A percentile compares a stretch with the other conserved stretches of the same genome.
phyloP scores from a whole-genome alignment of 2,113 vertebrate species.

The Amphilophus citrinellus region DNA sequence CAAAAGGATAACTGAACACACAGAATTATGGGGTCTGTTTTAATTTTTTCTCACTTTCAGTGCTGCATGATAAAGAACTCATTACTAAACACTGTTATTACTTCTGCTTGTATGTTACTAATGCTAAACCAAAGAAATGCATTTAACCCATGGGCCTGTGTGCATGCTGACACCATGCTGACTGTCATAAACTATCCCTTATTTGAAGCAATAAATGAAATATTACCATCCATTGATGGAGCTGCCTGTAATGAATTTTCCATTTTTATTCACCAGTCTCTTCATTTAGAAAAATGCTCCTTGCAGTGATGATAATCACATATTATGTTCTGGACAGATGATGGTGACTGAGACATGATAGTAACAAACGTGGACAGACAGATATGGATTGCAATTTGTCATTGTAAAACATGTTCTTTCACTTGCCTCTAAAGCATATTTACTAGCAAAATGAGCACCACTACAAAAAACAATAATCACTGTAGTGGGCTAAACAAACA shows the following conservation, averaged over 20 bases:
- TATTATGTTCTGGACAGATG: conserved; percentile 25
- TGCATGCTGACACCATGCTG: background rate
- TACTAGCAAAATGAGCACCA: background rate
- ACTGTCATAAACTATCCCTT: conserved; percentile 2
- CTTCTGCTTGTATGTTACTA: background rate
- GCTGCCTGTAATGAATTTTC: conserved; percentile 17
- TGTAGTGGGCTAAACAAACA: background rate
- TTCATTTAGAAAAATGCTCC: conserved; percentile 36
- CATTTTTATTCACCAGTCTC: conserved; percentile 31
- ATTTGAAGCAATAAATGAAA: conserved; percentile 26
- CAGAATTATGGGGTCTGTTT: background rate
- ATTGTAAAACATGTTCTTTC: background rate
- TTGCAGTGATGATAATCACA: conserved; percentile 25
- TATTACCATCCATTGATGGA: conserved; percentile 17
- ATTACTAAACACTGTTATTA: background rate
- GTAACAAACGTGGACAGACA: conserved; percentile 21
- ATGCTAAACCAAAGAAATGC: background rate
- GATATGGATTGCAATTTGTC: conserved; percentile 29
- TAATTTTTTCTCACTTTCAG: background rate
- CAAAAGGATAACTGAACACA: background rate
- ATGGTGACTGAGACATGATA: conserved; percentile 12
- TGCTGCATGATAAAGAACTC: background rate
- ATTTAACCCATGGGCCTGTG: background rate
- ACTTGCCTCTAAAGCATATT: background rate
- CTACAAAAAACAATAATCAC: background rate